Evolutionary conservation across 2,888 invertebrate species (phyloP).

Genomic region (Epinotia demarniana): DNA sequence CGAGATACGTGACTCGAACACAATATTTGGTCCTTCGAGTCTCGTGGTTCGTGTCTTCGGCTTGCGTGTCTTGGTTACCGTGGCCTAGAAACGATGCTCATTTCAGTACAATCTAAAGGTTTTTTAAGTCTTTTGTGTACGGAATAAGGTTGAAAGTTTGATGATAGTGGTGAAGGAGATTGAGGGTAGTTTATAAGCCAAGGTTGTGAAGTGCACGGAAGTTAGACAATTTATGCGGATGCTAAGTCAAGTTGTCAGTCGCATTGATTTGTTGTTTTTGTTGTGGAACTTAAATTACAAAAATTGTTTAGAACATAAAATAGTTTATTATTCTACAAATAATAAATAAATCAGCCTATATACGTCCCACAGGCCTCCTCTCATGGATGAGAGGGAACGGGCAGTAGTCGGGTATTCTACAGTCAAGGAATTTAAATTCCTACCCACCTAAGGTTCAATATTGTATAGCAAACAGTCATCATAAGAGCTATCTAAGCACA

Average conservation of each 20-base stretch:
- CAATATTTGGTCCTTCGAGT: slow-evolving; percentile 90
- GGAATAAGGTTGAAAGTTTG: slow-evolving; percentile 1
- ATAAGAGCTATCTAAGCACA: too few relatives aligned
- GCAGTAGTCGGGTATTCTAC: too few relatives aligned
- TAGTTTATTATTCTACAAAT: too few relatives aligned
- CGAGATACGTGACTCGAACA: slow-evolving; percentile 93
- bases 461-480: too few relatives aligned
- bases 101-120: slow-evolving; percentile 1
- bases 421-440: too few relatives aligned
- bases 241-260: not conserved
- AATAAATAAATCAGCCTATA: too few relatives aligned
- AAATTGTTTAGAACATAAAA: too few relatives aligned
- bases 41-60: slow-evolving; percentile 66
- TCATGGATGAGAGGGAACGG: too few relatives aligned
- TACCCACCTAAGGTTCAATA: too few relatives aligned
- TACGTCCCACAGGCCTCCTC: too few relatives aligned
- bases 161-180: not conserved
- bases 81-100: slow-evolving; percentile 54
- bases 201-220: slow-evolving; percentile 7
- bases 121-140: not conserved
- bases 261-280: not conserved
- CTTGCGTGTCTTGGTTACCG: slow-evolving; percentile 70
- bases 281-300: not conserved
- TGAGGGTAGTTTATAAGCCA: not conserved
- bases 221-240: not conserved